phyloP scores from a whole-genome alignment of 2,113 vertebrate genomes.

The Triplophysa siluroides region DNA sequence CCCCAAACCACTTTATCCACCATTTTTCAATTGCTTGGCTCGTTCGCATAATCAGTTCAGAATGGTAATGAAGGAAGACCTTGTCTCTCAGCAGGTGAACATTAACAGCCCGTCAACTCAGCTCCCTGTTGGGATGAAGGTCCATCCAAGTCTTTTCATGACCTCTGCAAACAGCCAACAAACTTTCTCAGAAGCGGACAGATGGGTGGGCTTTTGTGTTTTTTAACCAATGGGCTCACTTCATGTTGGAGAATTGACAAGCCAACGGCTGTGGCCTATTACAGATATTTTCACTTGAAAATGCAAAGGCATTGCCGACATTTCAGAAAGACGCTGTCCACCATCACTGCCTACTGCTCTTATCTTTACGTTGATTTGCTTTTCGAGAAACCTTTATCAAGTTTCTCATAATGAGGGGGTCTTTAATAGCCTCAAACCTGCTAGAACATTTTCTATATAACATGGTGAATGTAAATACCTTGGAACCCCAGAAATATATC shows the following conservation, averaged over 20 bases:
- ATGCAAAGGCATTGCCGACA: too few species aligned
- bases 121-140: not conserved
- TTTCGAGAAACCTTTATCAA: not conserved
- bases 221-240: not conserved
- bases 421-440: slow-evolving; percentile 15
- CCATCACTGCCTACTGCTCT: too few species aligned
- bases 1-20: too few species aligned
- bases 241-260: not conserved
- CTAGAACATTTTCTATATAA: slow-evolving; percentile 36
- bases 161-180: not conserved
- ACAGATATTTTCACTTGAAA: too few species aligned
- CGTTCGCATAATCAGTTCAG: not conserved
- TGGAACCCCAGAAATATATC: slow-evolving; percentile 22
- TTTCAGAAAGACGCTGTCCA: too few species aligned
- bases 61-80: not conserved
- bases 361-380: too few species aligned
- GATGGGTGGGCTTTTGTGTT: too few species aligned
- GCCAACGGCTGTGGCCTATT: too few species aligned
- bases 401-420: not conserved
- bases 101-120: not conserved
- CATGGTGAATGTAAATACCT: slow-evolving; percentile 35
- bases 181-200: too few species aligned
- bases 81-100: not conserved
- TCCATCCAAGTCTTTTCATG: not conserved
- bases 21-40: not conserved